Base-by-base conservation (phyloP, 2,113 vertebrate species). In the Hipposideros armiger region DNA sequence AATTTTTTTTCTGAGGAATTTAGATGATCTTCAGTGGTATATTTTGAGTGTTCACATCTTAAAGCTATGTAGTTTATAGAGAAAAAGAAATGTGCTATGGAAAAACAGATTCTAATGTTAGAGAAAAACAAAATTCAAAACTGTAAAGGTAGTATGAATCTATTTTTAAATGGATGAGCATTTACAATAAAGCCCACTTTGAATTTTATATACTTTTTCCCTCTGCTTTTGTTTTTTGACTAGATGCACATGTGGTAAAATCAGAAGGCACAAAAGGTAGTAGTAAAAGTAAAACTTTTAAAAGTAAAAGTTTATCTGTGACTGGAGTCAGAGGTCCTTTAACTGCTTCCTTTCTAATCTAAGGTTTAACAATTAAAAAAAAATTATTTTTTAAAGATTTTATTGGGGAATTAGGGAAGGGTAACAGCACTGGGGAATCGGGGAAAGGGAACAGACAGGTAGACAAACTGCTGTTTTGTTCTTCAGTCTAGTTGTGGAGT, bases 71-170 rank as follows among this genome's bases (percentile, higher is more conserved):
- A 64, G 22, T 78, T 94, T 42, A 30, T 47, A 54, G 22, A 1
- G 67, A 54, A 87, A 95, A 91, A 15, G 73, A 86, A 96, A 96
- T 87, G 7, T 90, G 73, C 36, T 92, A 1, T 82, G 36, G 30
- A 60, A 96, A 86, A 92, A 80, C 30, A 4, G 6, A 13, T 92
- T 93, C 15, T 91, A 72, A 56, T 76, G 17, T 92, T 42, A 84
- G 7, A 83, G 64, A 81, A 77, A 90, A 90, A 50, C 54, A 58
- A 45, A 91, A 58, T 64, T 82, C 40, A 90, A 56, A 87, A 84
- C 56, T 73, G 30, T 73, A 62, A 84, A 82, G 32, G 7, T 45
- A 80, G 20, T 91, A 4, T 72, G 9, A 28, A 56, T 94, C 28
- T 47, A 9, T 54, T 78, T 91, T 76, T 54, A 17, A 85, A 62